phyloP scores from a whole-genome alignment of 2,888 invertebrate genomes.

The Temnothorax rugatulus region DNA sequence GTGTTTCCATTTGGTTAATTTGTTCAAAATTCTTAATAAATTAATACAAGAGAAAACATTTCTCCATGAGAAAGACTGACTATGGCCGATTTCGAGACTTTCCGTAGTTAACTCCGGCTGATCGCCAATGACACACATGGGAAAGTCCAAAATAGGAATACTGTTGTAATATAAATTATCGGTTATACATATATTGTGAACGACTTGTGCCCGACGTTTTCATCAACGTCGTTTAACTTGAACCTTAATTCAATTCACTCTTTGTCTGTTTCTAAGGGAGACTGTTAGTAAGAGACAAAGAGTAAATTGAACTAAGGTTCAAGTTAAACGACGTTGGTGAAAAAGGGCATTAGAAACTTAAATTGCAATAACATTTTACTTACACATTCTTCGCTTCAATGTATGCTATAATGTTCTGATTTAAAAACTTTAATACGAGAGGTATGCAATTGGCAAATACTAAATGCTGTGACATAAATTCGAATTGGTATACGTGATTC shows the following conservation, averaged over 20 bases:
- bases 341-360: background rate
- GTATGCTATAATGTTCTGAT: constrained; percentile 98
- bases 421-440: constrained; percentile 98
- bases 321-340: too few relatives aligned
- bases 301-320: too few relatives aligned
- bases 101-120: constrained; percentile 97
- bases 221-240: too few relatives aligned
- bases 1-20: constrained; percentile 99
- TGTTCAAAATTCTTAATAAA: constrained; percentile 97
- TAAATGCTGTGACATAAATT: constrained; percentile 99
- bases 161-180: constrained; percentile 83
- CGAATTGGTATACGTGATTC: constrained; percentile 99
- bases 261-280: too few relatives aligned
- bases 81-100: constrained; percentile 94
- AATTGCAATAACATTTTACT: constrained; percentile 78
- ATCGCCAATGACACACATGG: constrained; percentile 97
- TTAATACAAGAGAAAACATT: constrained; percentile 99
- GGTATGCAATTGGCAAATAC: constrained; percentile 99
- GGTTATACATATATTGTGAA: background rate
- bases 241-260: too few relatives aligned
- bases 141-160: constrained; percentile 97
- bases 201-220: background rate
- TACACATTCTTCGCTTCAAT: constrained; percentile 96
- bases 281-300: too few relatives aligned
- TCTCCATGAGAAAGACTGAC: constrained; percentile 97